Evolutionary conservation across 1,140 invertebrate genomes (phyloP), one percentile per base, ranked within the genome.

Genomic region (Bombus affinis): DNA sequence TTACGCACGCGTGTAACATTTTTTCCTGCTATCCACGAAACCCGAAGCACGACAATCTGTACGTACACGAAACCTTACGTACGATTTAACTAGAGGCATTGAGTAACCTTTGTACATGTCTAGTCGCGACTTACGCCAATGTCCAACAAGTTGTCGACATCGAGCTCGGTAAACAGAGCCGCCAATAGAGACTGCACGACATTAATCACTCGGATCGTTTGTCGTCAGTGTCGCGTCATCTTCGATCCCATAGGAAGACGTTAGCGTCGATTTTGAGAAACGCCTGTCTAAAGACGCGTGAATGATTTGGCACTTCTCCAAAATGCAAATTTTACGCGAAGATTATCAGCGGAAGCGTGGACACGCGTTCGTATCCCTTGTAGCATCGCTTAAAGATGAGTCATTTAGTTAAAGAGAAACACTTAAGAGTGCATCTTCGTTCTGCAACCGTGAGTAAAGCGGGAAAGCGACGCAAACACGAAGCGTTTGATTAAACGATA

Each of bases 91-190:
- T 28, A n/a, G 39, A 39, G n/a, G 32, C 22, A 18, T 83, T 83
- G 57, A 57, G 66, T 65, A 74, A 83, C 28, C 66, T 80, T 87
- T 32, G 74, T 82, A 72, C 77, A 59, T 76, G 73, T 65, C 72
- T 78, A 77, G 82, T 57, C 81, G 47, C 71, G 81, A 88, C 85
- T 90, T 79, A 81, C 77, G 71, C 81, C 85, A 82, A 78, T 88
- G 87, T 89, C 87, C 90, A 89, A 91, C 90, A 90, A 91, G 90
- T 91, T 91, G 87, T 85, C 83, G 88, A 83, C 73, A 71, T 70
- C 62, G 83, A 57, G 75, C 68, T 25, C 59, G 37, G 78, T 81
- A 74, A 85, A 85, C 44, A 68, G 47, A 28, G 37, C 35, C 18
- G 53, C 44, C 53, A 57, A 75, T 59, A 53, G 37, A 80, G 83